These are phyloP conservation scores for Capitulum mitella DNA, from an alignment of 2,888 invertebrate species.

Conservation along the genomic window DNA sequence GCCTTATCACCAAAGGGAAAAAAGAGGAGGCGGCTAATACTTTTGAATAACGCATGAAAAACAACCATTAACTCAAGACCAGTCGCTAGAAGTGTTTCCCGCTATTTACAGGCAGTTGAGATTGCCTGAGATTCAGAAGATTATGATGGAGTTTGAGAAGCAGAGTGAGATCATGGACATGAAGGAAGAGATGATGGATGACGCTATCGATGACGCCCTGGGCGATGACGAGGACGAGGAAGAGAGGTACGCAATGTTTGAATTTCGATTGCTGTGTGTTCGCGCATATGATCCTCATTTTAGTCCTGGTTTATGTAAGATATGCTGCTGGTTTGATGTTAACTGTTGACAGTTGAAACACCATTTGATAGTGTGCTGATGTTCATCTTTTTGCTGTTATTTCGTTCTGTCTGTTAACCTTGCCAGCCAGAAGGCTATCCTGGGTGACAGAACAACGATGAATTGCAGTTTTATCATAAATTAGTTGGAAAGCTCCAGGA, in stretches of 20 bases:
- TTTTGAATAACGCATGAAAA: too few relatives aligned
- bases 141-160: slow-evolving; percentile 95
- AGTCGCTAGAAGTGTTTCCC: neutral
- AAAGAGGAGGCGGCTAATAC: too few relatives aligned
- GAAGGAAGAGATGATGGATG: slow-evolving; percentile 99
- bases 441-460: too few relatives aligned
- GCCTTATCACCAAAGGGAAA: too few relatives aligned
- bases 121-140: slow-evolving; percentile 97
- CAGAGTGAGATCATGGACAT: slow-evolving; percentile 99
- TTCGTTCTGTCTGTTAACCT: neutral
- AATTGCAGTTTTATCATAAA: too few relatives aligned
- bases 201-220: slow-evolving; percentile 99
- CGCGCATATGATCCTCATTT: neutral
- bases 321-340: neutral
- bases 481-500: too few relatives aligned
- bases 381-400: neutral
- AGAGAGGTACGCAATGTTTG: slow-evolving; percentile 60
- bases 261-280: neutral
- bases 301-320: neutral
- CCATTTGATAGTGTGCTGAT: neutral
- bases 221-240: slow-evolving; percentile 97
- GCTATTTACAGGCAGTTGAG: slow-evolving; percentile 65
- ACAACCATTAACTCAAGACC: too few relatives aligned
- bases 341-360: neutral
- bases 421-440: too few relatives aligned